Evolutionary conservation across 2,113 vertebrate species (phyloP).

Genomic region (Alligator mississippiensis): DNA sequence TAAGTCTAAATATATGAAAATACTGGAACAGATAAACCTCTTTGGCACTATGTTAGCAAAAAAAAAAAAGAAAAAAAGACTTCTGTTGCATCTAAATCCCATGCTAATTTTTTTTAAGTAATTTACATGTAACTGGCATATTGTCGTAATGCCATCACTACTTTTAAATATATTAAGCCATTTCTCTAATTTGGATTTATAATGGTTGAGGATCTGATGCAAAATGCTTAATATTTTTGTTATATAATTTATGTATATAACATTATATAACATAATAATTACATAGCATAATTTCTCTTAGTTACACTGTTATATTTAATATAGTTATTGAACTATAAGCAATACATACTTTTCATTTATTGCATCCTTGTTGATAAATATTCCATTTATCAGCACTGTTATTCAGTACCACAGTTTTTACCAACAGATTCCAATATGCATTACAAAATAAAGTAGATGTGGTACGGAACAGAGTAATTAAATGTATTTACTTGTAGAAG

Average conservation of each 20-base stretch:
- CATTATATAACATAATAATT: neutral
- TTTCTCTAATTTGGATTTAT: neutral
- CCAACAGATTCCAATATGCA: neutral
- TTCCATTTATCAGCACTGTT: neutral
- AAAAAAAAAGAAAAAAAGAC: neutral
- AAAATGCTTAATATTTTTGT: neutral
- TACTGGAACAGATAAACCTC: neutral
- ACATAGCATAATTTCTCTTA: no score
- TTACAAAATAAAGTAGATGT: neutral
- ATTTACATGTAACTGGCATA: neutral
- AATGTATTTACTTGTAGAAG: neutral
- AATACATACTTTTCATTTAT: neutral
- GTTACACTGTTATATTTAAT: no score
- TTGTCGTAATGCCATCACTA: neutral
- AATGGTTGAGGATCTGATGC: neutral
- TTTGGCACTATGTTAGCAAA: neutral
- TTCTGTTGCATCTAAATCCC: neutral
- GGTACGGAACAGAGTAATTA: neutral
- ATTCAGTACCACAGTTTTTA: neutral
- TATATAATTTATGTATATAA: neutral
- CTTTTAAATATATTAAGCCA: neutral
- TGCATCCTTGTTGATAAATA: neutral
- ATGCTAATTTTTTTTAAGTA: neutral
- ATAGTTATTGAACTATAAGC: neutral
- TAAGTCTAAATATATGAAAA: neutral